These are phyloP conservation scores for Venusia cambrica DNA, from an alignment of 2,888 invertebrate species.

Conservation along the genomic window DNA sequence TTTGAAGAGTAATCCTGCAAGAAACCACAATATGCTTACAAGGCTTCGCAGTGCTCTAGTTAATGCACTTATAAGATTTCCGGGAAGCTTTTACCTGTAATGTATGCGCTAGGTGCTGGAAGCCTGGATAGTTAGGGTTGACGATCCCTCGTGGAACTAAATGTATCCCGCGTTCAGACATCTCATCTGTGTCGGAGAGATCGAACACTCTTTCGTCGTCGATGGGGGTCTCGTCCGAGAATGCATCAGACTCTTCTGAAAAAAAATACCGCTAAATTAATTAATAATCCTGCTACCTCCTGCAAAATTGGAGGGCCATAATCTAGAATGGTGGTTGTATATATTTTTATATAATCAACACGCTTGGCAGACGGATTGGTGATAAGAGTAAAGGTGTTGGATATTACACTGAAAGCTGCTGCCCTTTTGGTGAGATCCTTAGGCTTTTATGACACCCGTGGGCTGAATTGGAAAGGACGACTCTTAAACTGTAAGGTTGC, in stretches of 20 bases:
- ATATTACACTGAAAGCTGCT: no score
- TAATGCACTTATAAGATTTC: slow-evolving; percentile 45
- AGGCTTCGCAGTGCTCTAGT: slow-evolving; percentile 11
- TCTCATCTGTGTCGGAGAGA: slow-evolving; percentile 79
- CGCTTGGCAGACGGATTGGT: no score
- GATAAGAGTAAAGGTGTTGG: no score
- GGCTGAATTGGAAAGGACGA: no score
- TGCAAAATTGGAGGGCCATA: no score
- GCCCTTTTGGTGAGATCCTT: no score
- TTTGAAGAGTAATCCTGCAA: slow-evolving; percentile 72
- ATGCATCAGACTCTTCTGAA: slow-evolving; percentile 51
- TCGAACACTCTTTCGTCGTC: slow-evolving; percentile 79
- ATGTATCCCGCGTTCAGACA: slow-evolving; percentile 63
- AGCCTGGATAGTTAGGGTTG: slow-evolving; percentile 92
- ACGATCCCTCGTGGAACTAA: slow-evolving; percentile 85
- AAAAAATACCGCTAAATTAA: no score
- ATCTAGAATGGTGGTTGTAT: no score
- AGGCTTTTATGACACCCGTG: no score
- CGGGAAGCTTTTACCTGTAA: slow-evolving; percentile 69
- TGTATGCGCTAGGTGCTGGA: slow-evolving; percentile 89
- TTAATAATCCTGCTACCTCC: no score
- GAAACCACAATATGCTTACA: slow-evolving; percentile 4
- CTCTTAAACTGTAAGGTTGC: no score
- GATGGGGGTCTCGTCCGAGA: slow-evolving; percentile 62
- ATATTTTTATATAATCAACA: no score